Evolutionary conservation across 2,797 vertebrate genomes (phyloP).

Genomic region (Hapalemur alaotrensis): DNA sequence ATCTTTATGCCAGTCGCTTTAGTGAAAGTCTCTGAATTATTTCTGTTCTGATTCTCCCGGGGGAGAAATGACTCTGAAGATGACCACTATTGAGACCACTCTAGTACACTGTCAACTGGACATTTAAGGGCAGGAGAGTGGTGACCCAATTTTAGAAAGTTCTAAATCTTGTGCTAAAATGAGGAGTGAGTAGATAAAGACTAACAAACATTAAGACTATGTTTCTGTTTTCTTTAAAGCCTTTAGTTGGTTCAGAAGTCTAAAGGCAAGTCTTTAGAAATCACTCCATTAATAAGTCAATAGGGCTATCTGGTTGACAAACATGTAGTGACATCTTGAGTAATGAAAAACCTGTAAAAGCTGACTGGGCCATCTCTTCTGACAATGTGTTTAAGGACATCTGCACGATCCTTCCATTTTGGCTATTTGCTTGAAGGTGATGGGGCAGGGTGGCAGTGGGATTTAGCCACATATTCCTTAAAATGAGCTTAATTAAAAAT

Average conservation of each 20-base stretch:
- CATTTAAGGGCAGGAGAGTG: not conserved
- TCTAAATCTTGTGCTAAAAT: not conserved
- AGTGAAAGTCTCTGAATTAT: not conserved
- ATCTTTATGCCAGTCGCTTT: not conserved
- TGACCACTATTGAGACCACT: not conserved
- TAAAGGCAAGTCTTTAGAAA: conserved; percentile 1
- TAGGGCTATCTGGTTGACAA: not conserved
- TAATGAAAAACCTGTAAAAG: not conserved
- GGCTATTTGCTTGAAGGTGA: not conserved
- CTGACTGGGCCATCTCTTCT: not conserved
- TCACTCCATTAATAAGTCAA: not conserved
- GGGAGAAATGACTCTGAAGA: not conserved
- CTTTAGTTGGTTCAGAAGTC: not conserved
- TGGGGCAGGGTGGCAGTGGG: not conserved
- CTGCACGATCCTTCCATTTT: not conserved
- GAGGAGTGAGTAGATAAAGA: not conserved
- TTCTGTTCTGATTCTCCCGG: not conserved
- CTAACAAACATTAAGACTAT: not conserved
- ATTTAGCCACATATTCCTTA: not conserved
- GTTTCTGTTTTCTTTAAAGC: not conserved
- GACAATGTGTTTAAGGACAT: not conserved
- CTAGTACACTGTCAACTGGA: not conserved
- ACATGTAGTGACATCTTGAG: not conserved
- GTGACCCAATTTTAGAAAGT: not conserved
- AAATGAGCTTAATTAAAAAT: not conserved